Evolutionary conservation across 2,113 vertebrate species (phyloP), one percentile per base, ranked within the genome.

Genomic region (Tursiops truncatus): DNA sequence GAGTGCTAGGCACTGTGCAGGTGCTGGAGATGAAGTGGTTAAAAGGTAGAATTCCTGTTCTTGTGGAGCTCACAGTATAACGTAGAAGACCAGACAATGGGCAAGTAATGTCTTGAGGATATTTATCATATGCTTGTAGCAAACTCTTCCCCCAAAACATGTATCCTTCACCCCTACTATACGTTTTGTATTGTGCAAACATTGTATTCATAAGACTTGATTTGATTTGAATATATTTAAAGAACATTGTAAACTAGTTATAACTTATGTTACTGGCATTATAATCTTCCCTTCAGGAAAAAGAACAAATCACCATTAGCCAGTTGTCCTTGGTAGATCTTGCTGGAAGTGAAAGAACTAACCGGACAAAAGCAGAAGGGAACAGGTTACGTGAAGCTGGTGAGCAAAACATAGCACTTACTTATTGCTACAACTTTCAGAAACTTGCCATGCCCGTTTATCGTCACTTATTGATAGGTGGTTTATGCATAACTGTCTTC

Each of bases 291-390:
- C 94, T 80, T 36, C 89, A 99, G 99, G 99, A 99, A 89, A 99
- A 99, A 96, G 99, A 99, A 93, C 99, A 99, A 96, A 99, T 99
- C 95, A 98, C 76, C 8, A 97, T 99, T 68, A 99, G 99, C 97
- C 99, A 99, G 97, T 97, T 99, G 79, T 99, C 99, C 74, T 97
- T 99, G 97, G 99, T 99, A 50, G 99, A 99, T 98, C 98, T 99
- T 96, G 99, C 99, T 73, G 99, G 99, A 89, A 99, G 99, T 28
- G 99, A 99, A 97, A 99, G 99, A 92, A 99, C 99, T 3, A 99
- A 99, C 17, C 98, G 99, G 96, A 99, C 99, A 0, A 99, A 99
- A 96, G 99, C 99, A 0, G 99, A 99, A 98, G 99, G 99, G 56
- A 99, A 95, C 97, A 98, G 99, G 18, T 97, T 99, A 67, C 98